Evolutionary conservation across 2,797 vertebrate genomes (phyloP), one percentile per base, ranked within the genome.

Genomic region (Mormyrops boulengeri): DNA sequence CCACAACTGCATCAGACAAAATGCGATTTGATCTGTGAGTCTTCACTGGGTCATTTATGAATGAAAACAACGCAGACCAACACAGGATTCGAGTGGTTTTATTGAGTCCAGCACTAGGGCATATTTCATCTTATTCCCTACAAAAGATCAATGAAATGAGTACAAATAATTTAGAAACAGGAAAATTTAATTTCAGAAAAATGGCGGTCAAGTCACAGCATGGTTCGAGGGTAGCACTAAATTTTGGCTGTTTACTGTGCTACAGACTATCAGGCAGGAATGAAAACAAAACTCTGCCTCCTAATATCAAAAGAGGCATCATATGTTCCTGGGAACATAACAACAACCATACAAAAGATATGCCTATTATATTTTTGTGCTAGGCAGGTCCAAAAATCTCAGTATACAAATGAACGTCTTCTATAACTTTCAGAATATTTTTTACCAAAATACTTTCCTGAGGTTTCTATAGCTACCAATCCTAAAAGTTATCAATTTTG

Each of bases 121-220:
- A 34, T 34, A 26, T 14, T 86, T 53, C 49, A 55, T 30, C 30
- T 26, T 11, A 9, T 38, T 8, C 12, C 30, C 85, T 34, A 6
- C 30, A 55, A 49, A 86, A 53, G 49, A 87, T 53, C 22, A 53
- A 30, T 55, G 49, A 30, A 86, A 86, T 34, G 11, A 86, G 22
- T 12, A 30, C 14, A 53, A 12, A 86, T 52, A 49, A 86, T 86
- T 86, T 52, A 55, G 9, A 86, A 86, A 86, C 9, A 7, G 52
- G 85, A 34, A 87, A 87, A 87, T 87, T 34, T 87, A n/a, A 87
- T 57, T 57, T 87, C 11, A 87, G 85, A 55, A 87, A 87, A 53
- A 87, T 53, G 85, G 22, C 14, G 1, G 26, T 17, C 47, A 41
- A 6, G n/a, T 53, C 49, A 34, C 22, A 53, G 26, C 7, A 3